Evolutionary conservation across 2,888 invertebrate genomes (phyloP).

Genomic region (Caenorhabditis sp.): DNA sequence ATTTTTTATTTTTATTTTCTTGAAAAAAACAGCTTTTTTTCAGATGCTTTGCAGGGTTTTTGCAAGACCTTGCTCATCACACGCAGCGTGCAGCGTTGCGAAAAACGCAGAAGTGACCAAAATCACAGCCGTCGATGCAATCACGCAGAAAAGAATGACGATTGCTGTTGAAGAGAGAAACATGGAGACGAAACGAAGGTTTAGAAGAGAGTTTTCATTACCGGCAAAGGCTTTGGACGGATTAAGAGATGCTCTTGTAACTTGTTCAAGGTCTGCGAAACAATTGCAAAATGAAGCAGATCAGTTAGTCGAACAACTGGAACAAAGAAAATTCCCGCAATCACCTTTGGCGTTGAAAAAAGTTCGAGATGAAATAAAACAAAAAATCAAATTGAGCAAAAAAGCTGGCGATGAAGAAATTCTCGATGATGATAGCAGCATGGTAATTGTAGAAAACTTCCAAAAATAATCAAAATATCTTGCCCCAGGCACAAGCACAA

Average conservation of each 20-base stretch:
- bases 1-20: no score
- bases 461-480: background rate
- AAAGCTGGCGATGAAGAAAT: slow-evolving; percentile 38
- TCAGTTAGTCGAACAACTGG: slow-evolving; percentile 50
- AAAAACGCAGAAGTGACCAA: background rate
- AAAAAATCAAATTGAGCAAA: slow-evolving; percentile 40
- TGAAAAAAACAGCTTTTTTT: no score
- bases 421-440: slow-evolving; percentile 34
- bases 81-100: background rate
- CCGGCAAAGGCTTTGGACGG: slow-evolving; percentile 50
- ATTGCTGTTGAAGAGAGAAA: background rate
- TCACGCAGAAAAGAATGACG: background rate
- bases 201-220: slow-evolving; percentile 42
- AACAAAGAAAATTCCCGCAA: slow-evolving; percentile 60
- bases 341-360: slow-evolving; percentile 50
- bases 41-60: background rate
- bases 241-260: slow-evolving; percentile 38
- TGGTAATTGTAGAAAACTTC: background rate
- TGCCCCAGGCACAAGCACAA: slow-evolving; percentile 43
- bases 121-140: background rate
- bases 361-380: slow-evolving; percentile 50
- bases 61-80: background rate
- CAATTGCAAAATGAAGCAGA: slow-evolving; percentile 68
- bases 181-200: background rate
- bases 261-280: slow-evolving; percentile 51